phyloP scores from a whole-genome alignment of 1,140 invertebrate species.

The Psilanteris sp. region DNA sequence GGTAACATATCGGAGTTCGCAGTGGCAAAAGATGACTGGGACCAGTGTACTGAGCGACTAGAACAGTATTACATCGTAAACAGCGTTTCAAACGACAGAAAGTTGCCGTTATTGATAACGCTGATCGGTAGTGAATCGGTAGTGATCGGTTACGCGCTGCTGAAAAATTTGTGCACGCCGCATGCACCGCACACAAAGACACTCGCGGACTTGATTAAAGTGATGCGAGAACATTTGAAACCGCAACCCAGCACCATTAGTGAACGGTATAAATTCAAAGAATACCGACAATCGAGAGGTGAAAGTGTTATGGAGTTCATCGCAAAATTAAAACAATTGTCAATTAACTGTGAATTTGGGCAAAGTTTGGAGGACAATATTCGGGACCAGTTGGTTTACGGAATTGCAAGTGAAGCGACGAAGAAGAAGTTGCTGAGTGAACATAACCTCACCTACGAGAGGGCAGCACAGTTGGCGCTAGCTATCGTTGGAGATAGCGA shows the following conservation, averaged over 20 bases:
- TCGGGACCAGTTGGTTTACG: constrained; percentile 23
- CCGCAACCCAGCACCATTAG: constrained; percentile 30
- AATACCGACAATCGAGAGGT: constrained; percentile 11
- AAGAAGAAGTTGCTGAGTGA: constrained; percentile 29
- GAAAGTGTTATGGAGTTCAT: constrained; percentile 17
- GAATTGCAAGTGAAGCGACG: constrained; percentile 4
- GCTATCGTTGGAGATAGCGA: constrained; percentile 11
- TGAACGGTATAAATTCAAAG: constrained; percentile 51
- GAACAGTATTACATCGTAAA: constrained; percentile 22
- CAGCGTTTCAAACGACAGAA: background rate
- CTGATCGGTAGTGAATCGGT: constrained; percentile 39
- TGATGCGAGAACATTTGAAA: constrained; percentile 39
- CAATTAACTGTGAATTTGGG: constrained; percentile 26
- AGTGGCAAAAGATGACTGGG: background rate
- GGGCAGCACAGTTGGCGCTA: constrained; percentile 14
- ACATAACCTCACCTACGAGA: constrained; percentile 1
- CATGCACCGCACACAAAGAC: constrained; percentile 1
- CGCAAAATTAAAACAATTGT: constrained; percentile 8
- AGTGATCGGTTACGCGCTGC: constrained; percentile 38
- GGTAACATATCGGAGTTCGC: too few relatives aligned
- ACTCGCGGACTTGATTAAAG: background rate
- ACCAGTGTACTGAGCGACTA: constrained; percentile 7
- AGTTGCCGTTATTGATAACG: constrained; percentile 24
- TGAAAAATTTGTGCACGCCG: constrained; percentile 48
- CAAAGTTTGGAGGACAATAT: constrained; percentile 24